Evolutionary conservation across 2,113 vertebrate genomes (phyloP).

Genomic region (Willisornis vidua): DNA sequence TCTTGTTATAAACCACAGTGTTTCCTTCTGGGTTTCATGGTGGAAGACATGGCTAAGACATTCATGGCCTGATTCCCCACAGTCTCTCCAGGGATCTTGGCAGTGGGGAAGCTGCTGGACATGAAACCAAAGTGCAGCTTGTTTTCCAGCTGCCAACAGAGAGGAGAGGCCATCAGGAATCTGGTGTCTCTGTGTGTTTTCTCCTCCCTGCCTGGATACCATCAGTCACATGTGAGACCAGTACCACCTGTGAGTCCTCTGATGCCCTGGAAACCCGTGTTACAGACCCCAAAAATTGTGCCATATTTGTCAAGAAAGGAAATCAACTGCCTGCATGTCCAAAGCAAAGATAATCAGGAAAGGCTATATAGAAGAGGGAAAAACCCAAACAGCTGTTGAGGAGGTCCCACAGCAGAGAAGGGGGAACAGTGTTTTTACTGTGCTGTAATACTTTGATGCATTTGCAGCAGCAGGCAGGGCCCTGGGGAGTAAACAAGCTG

Average conservation of each 20-base stretch:
- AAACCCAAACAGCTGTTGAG: not conserved
- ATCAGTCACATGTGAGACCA: not conserved
- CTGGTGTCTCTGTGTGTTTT: not conserved
- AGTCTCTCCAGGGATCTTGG: not conserved
- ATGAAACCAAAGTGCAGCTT: not conserved
- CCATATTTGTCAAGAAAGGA: not conserved
- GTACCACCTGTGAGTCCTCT: accelerated
- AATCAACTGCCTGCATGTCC: not conserved
- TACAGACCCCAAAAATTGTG: not conserved
- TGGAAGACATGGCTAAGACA: not conserved
- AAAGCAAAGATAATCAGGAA: not conserved
- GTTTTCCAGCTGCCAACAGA: not conserved
- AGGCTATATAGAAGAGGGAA: not conserved
- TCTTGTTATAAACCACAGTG: not conserved
- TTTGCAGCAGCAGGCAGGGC: not conserved
- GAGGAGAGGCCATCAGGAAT: not conserved
- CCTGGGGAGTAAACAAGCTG: not conserved
- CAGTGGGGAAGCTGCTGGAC: not conserved
- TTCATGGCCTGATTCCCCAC: not conserved
- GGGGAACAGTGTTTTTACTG: not conserved
- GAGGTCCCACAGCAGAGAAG: not conserved
- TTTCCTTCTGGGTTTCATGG: not conserved
- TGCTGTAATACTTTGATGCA: not conserved
- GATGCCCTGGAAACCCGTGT: not conserved
- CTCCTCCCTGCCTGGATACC: not conserved